These are phyloP conservation scores for Mirounga angustirostris DNA, from an alignment of 2,113 vertebrate genomes.

Conservation along the genomic window DNA sequence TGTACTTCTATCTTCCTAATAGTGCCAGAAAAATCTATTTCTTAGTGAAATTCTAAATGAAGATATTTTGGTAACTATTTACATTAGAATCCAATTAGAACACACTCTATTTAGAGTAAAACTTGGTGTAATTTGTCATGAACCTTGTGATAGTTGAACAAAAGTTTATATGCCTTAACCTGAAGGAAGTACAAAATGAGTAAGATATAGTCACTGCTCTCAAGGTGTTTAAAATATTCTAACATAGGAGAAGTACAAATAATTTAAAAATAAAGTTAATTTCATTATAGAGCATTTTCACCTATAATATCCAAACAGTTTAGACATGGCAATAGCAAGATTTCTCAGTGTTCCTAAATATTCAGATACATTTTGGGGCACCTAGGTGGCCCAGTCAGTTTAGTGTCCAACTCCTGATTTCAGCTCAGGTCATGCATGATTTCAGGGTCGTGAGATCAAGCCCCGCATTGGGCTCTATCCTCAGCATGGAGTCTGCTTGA, in stretches of 20 bases:
- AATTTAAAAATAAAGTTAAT: background rate
- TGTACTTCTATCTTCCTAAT: slow-evolving; percentile 49
- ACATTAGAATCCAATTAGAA: background rate
- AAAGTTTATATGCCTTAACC: background rate
- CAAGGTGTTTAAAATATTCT: background rate
- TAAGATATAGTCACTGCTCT: background rate
- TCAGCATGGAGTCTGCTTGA: background rate
- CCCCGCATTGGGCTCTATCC: background rate
- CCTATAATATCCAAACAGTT: background rate
- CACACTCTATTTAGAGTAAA: slow-evolving; percentile 26
- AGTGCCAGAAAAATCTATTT: slow-evolving; percentile 71
- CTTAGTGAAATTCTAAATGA: slow-evolving; percentile 65
- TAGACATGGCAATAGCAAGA: background rate
- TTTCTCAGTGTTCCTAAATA: background rate
- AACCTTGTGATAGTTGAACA: background rate
- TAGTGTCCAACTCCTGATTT: background rate
- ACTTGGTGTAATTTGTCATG: background rate
- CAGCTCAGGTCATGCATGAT: background rate
- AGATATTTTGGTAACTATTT: slow-evolving; percentile 1
- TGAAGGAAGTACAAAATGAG: background rate
- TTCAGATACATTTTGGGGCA: background rate
- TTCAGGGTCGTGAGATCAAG: background rate
- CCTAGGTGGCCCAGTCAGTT: background rate
- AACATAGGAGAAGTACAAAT: background rate
- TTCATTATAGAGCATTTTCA: background rate